These are phyloP conservation scores for Drosophila histrio DNA, from an alignment of 2,888 invertebrate species.

Conservation along the genomic window DNA sequence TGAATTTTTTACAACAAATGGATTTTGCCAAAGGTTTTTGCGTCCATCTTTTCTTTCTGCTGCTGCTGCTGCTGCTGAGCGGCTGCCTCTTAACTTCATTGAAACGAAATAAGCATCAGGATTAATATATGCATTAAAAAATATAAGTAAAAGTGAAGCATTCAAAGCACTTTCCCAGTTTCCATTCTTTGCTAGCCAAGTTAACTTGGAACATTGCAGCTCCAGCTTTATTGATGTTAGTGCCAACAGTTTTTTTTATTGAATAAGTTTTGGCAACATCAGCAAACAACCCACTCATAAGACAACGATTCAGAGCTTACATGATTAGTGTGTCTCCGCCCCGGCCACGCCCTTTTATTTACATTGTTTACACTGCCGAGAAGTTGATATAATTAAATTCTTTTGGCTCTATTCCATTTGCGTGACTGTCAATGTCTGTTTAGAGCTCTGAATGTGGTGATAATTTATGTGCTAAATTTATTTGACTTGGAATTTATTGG, in stretches of 20 bases:
- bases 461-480: slow-evolving; percentile 21
- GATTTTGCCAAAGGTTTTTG: slow-evolving; percentile 65
- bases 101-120: slow-evolving; percentile 68
- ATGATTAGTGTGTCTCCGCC: slow-evolving; percentile 7
- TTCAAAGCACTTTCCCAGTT: background rate
- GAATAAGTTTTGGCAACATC: slow-evolving; percentile 13
- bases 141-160: slow-evolving; percentile 9
- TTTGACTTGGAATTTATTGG: slow-evolving; percentile 17
- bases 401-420: slow-evolving; percentile 40
- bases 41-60: slow-evolving; percentile 8
- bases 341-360: background rate
- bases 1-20: slow-evolving; percentile 74
- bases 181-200: background rate
- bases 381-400: slow-evolving; percentile 28
- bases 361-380: background rate
- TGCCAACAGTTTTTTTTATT: slow-evolving; percentile 5
- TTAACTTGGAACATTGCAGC: background rate
- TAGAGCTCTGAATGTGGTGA: slow-evolving; percentile 8
- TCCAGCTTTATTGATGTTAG: slow-evolving; percentile 1
- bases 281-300: slow-evolving; percentile 3
- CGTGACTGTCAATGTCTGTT: slow-evolving; percentile 41
- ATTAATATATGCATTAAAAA: slow-evolving; percentile 76
- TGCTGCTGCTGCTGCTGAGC: background rate
- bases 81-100: slow-evolving; percentile 50
- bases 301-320: too few species aligned